These are phyloP conservation scores for Strix aluco DNA, from an alignment of 2,113 vertebrate species.

Conservation along the genomic window DNA sequence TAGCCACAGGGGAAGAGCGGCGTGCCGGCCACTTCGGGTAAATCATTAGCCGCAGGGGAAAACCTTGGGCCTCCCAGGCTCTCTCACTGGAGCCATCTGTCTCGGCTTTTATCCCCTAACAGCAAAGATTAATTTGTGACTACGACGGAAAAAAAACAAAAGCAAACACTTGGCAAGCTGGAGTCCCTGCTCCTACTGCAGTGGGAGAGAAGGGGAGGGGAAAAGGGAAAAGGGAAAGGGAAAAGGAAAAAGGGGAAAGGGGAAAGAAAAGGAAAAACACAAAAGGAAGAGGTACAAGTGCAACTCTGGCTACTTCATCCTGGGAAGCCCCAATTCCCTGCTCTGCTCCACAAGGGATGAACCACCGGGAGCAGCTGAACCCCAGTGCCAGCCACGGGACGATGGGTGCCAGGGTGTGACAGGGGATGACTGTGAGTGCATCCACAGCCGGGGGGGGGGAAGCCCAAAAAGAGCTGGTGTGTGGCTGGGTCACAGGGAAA, in stretches of 20 bases:
- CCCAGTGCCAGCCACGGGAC: accelerated
- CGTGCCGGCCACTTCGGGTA: background rate
- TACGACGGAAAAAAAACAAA: background rate
- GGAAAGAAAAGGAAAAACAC: background rate
- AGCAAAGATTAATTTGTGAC: conserved; percentile 53
- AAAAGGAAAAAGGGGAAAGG: background rate
- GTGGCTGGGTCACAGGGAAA: background rate
- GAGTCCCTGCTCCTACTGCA: background rate
- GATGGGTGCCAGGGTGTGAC: background rate
- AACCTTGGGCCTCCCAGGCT: background rate
- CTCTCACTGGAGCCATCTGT: conserved; percentile 44
- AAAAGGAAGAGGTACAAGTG: background rate
- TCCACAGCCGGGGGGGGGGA: accelerated
- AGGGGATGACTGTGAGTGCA: accelerated
- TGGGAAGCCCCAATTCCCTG: background rate
- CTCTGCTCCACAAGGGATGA: background rate
- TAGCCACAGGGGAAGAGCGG: background rate
- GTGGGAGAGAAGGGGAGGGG: no score
- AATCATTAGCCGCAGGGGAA: no score
- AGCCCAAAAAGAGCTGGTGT: background rate
- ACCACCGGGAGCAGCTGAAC: background rate
- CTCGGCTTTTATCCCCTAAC: conserved; percentile 14
- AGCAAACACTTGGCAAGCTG: background rate
- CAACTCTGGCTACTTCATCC: no score
- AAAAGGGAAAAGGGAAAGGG: accelerated